These are phyloP conservation scores for Armadillidium nasatum DNA, from an alignment of 1,140 invertebrate genomes.

Conservation along the genomic window DNA sequence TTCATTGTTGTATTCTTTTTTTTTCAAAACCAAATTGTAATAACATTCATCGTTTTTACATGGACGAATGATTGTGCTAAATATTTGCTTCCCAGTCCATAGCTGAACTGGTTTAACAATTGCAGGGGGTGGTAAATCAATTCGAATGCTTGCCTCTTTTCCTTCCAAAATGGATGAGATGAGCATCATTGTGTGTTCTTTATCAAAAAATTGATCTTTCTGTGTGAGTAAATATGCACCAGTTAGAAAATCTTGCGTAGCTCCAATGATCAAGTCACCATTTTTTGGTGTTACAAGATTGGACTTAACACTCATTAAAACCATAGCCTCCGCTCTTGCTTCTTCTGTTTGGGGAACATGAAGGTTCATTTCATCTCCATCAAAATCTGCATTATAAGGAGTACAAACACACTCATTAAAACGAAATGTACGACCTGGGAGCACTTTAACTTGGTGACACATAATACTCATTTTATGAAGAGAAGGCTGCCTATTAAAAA, in stretches of 20 bases:
- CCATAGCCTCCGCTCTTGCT: slow-evolving; percentile 89
- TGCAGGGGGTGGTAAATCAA: slow-evolving; percentile 82
- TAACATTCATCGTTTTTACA: slow-evolving; percentile 69
- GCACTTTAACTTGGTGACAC: slow-evolving; percentile 82
- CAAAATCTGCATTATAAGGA: slow-evolving; percentile 99
- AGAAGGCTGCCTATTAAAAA: slow-evolving; percentile 98
- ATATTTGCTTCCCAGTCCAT: slow-evolving; percentile 98
- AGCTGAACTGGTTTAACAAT: slow-evolving; percentile 80
- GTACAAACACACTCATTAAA: slow-evolving; percentile 99
- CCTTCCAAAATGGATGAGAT: slow-evolving; percentile 67
- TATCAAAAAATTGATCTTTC: slow-evolving; percentile 87
- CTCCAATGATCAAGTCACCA: slow-evolving; percentile 94
- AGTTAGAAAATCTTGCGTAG: slow-evolving; percentile 97
- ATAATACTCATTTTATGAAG: slow-evolving; percentile 98
- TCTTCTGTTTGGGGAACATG: slow-evolving; percentile 98
- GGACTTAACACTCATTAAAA: slow-evolving; percentile 70
- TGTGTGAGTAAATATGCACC: slow-evolving; percentile 91
- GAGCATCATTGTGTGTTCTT: slow-evolving; percentile 64
- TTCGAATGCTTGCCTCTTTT: slow-evolving; percentile 62
- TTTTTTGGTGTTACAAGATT: slow-evolving; percentile 97
- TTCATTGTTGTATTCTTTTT: slow-evolving; percentile 82
- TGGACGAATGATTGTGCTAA: slow-evolving; percentile 81
- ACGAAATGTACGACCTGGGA: slow-evolving; percentile 80
- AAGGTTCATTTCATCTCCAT: slow-evolving; percentile 99
- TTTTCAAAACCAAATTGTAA: slow-evolving; percentile 85